Percentiles rank a stretch among this genome's conserved stretches.
These are phyloP conservation scores for Bombylius discolor DNA, from an alignment of 2,888 invertebrate genomes.

Conservation along the genomic window DNA sequence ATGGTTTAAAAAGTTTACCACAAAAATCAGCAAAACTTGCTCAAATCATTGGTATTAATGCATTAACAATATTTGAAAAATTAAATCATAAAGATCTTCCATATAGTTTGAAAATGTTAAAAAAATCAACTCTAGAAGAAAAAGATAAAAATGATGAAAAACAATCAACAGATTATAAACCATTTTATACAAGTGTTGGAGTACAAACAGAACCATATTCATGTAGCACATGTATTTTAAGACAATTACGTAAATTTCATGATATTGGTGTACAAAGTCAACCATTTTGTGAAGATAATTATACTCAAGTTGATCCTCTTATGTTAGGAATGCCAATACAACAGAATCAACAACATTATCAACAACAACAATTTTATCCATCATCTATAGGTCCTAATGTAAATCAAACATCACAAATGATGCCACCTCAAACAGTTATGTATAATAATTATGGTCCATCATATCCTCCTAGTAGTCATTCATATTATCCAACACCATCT, in stretches of 20 bases:
- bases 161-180: background rate
- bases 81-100: conserved; percentile 1
- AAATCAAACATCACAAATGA: background rate
- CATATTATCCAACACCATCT: background rate
- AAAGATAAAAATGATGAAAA: background rate
- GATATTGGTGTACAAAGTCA: conserved; percentile 1
- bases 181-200: conserved; percentile 3
- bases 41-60: conserved; percentile 6
- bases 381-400: background rate
- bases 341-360: background rate
- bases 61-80: background rate
- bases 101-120: background rate
- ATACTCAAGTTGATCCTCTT: background rate
- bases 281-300: background rate
- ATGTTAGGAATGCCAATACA: background rate
- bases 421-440: background rate
- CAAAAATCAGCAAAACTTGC: conserved; percentile 4
- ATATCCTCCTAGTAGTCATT: background rate
- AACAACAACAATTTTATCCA: background rate
- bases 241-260: background rate
- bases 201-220: conserved; percentile 4
- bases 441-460: background rate
- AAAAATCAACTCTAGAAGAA: background rate
- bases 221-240: conserved; percentile 6
- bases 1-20: conserved; percentile 4